phyloP scores from a whole-genome alignment of 2,888 invertebrate genomes.

The Cephonodes hylas region DNA sequence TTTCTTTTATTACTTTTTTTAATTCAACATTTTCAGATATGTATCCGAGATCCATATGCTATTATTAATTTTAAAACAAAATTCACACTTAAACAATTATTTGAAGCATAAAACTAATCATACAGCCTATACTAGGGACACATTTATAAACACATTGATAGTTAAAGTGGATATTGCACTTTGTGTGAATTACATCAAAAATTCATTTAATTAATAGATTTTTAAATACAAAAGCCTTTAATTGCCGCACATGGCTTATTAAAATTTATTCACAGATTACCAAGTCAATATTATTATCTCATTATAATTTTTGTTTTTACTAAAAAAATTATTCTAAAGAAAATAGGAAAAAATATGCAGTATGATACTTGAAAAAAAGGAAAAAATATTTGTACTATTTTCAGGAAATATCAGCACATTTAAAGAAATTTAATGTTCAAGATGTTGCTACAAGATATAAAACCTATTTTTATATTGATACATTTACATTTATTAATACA shows the following conservation, averaged over 20 bases:
- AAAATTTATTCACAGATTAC: too few relatives aligned
- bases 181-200: too few relatives aligned
- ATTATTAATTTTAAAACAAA: background rate
- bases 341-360: too few relatives aligned
- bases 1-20: too few relatives aligned
- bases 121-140: background rate
- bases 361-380: too few relatives aligned
- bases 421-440: background rate
- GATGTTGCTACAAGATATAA: background rate
- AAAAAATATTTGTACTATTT: background rate
- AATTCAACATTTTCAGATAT: background rate
- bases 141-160: background rate
- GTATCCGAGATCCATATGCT: background rate
- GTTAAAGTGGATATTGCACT: too few relatives aligned
- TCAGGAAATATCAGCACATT: background rate
- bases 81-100: background rate
- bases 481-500: background rate
- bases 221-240: too few relatives aligned
- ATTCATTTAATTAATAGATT: too few relatives aligned
- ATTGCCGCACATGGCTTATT: too few relatives aligned
- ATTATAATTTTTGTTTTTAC: too few relatives aligned
- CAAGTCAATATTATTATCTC: too few relatives aligned
- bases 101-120: background rate
- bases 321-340: too few relatives aligned
- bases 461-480: background rate